A percentile compares a stretch with the other conserved stretches of the same genome.
Evolutionary conservation across 1,140 invertebrate species (phyloP).

Genomic region (Orius laevigatus): DNA sequence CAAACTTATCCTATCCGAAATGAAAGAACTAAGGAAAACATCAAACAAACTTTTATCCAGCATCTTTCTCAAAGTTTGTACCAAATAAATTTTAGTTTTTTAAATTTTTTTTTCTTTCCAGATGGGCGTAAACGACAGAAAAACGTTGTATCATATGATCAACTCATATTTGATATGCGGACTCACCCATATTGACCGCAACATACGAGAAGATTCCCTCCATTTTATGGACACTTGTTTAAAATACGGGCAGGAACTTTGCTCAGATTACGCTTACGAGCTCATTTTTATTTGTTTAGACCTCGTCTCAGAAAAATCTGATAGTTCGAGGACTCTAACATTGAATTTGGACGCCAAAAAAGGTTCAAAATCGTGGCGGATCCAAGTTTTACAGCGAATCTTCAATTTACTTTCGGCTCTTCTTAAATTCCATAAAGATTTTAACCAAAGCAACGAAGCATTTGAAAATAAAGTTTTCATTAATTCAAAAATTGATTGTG

Average conservation of each 20-base stretch:
- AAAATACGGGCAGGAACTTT: slow-evolving; percentile 36
- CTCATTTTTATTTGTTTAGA: slow-evolving; percentile 61
- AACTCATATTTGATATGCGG: slow-evolving; percentile 64
- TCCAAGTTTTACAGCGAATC: slow-evolving; percentile 13
- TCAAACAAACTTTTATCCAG: slow-evolving; percentile 47
- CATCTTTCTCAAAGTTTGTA: slow-evolving; percentile 36
- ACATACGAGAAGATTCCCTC: slow-evolving; percentile 66
- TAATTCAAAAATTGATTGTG: not conserved
- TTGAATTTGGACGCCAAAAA: slow-evolving; percentile 16
- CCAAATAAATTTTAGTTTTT: slow-evolving; percentile 16
- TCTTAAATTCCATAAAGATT: not conserved
- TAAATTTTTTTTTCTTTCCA: slow-evolving; percentile 14
- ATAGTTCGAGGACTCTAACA: slow-evolving; percentile 12
- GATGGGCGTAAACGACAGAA: slow-evolving; percentile 24
- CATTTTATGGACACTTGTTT: slow-evolving; percentile 54
- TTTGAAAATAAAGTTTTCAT: not conserved
- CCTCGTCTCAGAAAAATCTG: slow-evolving; percentile 36
- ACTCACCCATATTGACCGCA: slow-evolving; percentile 68
- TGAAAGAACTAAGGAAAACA: slow-evolving; percentile 47
- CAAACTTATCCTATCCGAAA: slow-evolving; percentile 50
- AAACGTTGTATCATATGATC: slow-evolving; percentile 24
- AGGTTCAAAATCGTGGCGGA: slow-evolving; percentile 16
- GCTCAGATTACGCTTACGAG: slow-evolving; percentile 44
- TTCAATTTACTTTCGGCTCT: slow-evolving; percentile 11
- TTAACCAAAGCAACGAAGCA: not conserved